Evolutionary conservation across 37 sponge, comb jelly and placozoan species (phyloP), one percentile per base, ranked within the genome.

Genomic region (Axinella damicornis): DNA sequence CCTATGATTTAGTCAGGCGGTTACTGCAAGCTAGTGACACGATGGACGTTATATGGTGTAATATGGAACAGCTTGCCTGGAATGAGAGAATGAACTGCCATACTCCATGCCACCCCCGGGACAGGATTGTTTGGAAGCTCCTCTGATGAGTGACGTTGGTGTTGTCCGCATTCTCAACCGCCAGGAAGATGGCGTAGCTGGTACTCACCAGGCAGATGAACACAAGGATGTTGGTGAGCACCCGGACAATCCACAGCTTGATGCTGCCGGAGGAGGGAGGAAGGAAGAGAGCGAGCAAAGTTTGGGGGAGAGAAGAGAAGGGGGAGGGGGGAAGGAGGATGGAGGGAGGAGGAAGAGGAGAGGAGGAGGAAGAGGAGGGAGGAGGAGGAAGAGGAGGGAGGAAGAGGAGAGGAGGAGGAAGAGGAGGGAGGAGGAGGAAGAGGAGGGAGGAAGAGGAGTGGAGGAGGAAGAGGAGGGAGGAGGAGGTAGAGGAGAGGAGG

Each of bases 111-210:
- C 41, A 41, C 0, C 73, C 75, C 0, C 25, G 1, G 13, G 60
- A 19, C 21, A 69, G 0, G 9, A 74, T 77, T 20, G 21, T 32
- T 33, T 53, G 34, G 22, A 79, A 31, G 70, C 53, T 38, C 21
- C 24, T 58, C 28, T 57, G 24, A 21, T 66, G 30, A 20, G 31
- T 22, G 18, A 32, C 57, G 21, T 21, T 32, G 1, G 28, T 57
- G 12, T 4, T 57, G 27, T 82, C 76, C 0, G 74, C 66, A 74
- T 82, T 86, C 58, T 93, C 87, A 33, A 89, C 94, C 32, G 90
- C 82, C 31, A 93, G 83, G 27, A 72, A 81, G 34, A 93, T 93
- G 34, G 68, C 77, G 36, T 89, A 93, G 37, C 94, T 83, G 20
- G 86, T 46, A 24, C 74, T 78, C 2, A 34, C 77, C 78, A 89